Base-by-base conservation (phyloP, 1,140 invertebrate genomes). In the Drosophila ohnishii region DNA sequence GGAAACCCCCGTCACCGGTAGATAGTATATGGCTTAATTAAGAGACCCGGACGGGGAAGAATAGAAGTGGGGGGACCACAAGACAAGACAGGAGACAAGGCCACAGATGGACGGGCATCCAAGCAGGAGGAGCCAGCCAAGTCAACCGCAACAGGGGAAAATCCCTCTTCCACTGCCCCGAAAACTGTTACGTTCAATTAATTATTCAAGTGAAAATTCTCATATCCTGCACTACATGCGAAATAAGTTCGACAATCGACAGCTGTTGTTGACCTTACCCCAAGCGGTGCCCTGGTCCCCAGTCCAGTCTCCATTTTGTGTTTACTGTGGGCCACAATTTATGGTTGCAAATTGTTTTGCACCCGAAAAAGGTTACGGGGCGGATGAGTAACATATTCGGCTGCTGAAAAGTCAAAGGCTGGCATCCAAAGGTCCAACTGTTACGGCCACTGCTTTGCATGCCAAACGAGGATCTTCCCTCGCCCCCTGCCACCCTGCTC, bases 141-240 rank as follows among this genome's bases (percentile, higher is more conserved):
- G 37, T 9, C 69, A 75, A 75, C 81, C 81, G 67, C 81, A 85
- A 80, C 73, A 80, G 80, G 81, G 83, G 60, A 80, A 79, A 80
- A 80, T 73, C 37, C 56, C 56, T 32, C 37, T 16, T 25, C 14
- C 19, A 70, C 59, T 50, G 61, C 8, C 13, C 16, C n/a, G 44
- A n/a, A 47, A 58, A 59, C 63, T 51, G 71, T 61, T 59, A 76
- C 70, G 82, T 87, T 88, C 84, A 89, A 90, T 90, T 90, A 90
- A 90, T 90, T 90, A 90, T 90, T 90, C 88, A 90, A 88, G 88
- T 90, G 84, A 85, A 90, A 90, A 90, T 90, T 88, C 87, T 88
- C 88, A 86, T 83, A 90, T 86, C 79, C 86, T 76, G 69, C 73
- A 53, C 63, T 72, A 80, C 79, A 82, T 80, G 76, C 84, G 66